Conservation (phyloP, 2,113 vertebrate genomes). For the Phainopepla nitens region DNA sequence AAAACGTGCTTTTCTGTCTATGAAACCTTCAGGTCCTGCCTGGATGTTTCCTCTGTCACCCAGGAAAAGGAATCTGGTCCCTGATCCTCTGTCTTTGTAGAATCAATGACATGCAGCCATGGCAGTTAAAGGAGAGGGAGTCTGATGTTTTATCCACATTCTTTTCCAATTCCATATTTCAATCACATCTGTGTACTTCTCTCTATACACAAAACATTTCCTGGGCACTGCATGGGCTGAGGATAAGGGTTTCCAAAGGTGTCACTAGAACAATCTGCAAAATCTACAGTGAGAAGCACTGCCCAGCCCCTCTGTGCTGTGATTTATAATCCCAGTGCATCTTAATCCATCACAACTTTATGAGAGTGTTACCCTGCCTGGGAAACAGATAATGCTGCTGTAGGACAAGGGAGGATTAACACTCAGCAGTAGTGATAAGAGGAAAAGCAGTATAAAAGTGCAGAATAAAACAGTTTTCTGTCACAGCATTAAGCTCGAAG, state of each 20-base stretch:
- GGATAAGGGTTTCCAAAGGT: neutral
- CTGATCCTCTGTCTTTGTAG: neutral
- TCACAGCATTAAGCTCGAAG: neutral
- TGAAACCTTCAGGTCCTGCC: neutral
- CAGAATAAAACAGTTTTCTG: neutral
- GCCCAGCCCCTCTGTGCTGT: neutral
- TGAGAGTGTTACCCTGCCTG: neutral
- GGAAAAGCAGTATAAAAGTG: neutral
- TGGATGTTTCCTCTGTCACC: accelerated
- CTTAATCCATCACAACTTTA: neutral
- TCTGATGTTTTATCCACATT: neutral
- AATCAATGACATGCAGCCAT: neutral
- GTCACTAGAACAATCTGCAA: neutral
- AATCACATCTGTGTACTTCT: neutral
- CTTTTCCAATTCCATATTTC: neutral
- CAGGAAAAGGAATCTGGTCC: neutral
- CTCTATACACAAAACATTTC: neutral
- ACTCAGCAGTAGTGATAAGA: neutral
- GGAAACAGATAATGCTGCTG: neutral
- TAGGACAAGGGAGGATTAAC: neutral
- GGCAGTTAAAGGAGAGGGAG: neutral
- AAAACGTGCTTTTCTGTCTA: neutral
- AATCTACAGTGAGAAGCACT: neutral
- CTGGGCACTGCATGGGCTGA: neutral
- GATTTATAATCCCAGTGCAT: neutral